Evolutionary conservation across 2,113 vertebrate genomes (phyloP), one percentile per base, ranked within the genome.

Genomic region (Chionomys nivalis): DNA sequence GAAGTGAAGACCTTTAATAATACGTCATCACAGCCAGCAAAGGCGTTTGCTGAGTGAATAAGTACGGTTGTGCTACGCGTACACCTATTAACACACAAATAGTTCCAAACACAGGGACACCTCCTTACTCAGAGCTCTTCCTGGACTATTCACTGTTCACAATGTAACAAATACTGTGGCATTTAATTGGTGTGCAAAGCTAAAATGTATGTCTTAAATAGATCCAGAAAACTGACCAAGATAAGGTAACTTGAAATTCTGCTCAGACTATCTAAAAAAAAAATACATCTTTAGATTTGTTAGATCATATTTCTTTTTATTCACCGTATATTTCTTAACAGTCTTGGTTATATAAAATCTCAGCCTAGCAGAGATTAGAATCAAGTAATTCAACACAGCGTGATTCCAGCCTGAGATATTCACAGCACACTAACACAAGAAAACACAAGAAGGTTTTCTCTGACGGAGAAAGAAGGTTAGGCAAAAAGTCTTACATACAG

Each of bases 281-380:
- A 89, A 28, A n/a, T 66, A 24, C 52, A 92, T 87, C 88, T 94
- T 91, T 82, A 73, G 63, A 90, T 39, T 58, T 61, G 75, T 87
- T 96, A 68, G 52, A 81, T 68, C 17, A 19, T 73, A 90, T 79
- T 95, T 95, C 55, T 72, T 96, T 98, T 65, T 44, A 76, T 28
- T 87, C n/a, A 21, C 42, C 36, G 36, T 77, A 82, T 49, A 92
- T 92, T 95, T 91, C 91, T 91, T 91, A 97, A 79, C 90, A 92
- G 82, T 39, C 79, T 73, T 36, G 16, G 72, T 95, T 97, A 97
- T 47, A 68, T 97, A 96, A 97, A 70, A 83, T 93, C 89, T 94
- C 86, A 86, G 65, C 47, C 85, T 85, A 76, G 78, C 61, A 65
- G 44, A 95, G 93, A 96, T 90, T 90, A 95, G 81, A 93, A 90